Base-by-base conservation (phyloP, 2,797 vertebrate species). In the Fistularia commersonii region DNA sequence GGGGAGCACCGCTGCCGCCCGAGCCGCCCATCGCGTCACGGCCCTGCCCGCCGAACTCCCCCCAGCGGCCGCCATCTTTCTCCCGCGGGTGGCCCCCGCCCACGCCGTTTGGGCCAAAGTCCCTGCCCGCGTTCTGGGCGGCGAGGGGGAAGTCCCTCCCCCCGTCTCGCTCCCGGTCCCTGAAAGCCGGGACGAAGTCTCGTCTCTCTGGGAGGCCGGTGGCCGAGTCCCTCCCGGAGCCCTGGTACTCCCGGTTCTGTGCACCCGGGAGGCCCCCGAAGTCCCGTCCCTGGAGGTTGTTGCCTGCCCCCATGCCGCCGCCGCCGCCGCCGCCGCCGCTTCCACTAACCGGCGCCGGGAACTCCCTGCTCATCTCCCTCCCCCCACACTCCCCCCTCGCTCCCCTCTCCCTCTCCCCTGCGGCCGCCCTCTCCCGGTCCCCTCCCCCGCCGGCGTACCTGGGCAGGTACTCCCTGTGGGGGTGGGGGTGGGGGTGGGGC, bases 121-220 rank as follows among this genome's bases (percentile, higher is more conserved):
- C 91, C 72, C 90, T 78, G 38, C 41, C 82, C 78, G 90, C 85
- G 71, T 85, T 90, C 82, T 90, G 88, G 75, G 82, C 90, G 65
- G 79, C 74, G 50, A 86, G 60, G 57, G 87, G 74, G 66, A 91
- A 91, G 14, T 88, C 87, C 45, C 83, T 78, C 54, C 71, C 65
- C 50, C 93, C 89, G 32, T 95, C 93, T 31, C 93, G 79, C 13
- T 95, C 95, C 13, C 95, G 91, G 63, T 96, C 95, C 51, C 93
- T 90, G 53, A 89, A 91, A 45, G 82, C 74, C 9, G 83, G 74
- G 61, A 79, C 87, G 74, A 88, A 90, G 74, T 91, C 90, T 81
- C 88, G 87, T 56, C 83, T 83, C 48, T 85, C 84, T 41, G 81
- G 57, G 40, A 84, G 67, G 61, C 70, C 78, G 32, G 88, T 75